phyloP scores from a whole-genome alignment of 2,888 invertebrate genomes.

The Phengaris alcon region DNA sequence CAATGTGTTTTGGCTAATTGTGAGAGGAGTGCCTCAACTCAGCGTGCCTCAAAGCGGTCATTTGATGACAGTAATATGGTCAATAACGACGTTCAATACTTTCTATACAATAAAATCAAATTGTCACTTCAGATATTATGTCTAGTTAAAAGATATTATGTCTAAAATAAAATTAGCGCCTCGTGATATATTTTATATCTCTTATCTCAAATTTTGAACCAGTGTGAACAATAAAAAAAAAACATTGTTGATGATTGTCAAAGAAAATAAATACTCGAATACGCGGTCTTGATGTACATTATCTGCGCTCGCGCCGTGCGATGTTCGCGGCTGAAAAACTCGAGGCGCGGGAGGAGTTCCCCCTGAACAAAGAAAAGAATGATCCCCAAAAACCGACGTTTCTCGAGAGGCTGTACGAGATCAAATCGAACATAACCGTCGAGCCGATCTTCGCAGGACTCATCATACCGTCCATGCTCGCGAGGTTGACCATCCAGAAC shows the following conservation, averaged over 20 bases:
- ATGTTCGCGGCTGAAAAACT: conserved; percentile 50
- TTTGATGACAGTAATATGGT: too few relatives aligned
- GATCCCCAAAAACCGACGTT: conserved; percentile 64
- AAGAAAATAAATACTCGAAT: conserved; percentile 8
- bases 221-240: not conserved
- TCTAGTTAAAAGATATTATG: not conserved
- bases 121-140: not conserved
- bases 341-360: conserved; percentile 52
- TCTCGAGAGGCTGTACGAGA: conserved; percentile 71
- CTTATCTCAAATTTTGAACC: not conserved
- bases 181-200: not conserved
- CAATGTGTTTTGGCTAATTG: too few relatives aligned
- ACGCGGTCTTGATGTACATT: not conserved
- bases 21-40: too few relatives aligned
- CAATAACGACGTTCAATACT: too few relatives aligned
- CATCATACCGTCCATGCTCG: conserved; percentile 81
- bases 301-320: conserved; percentile 10
- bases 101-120: not conserved
- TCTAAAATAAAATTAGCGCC: not conserved
- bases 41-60: too few relatives aligned
- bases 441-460: conserved; percentile 85
- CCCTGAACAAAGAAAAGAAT: conserved; percentile 48
- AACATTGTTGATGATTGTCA: not conserved
- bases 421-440: conserved; percentile 82
- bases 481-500: conserved; percentile 82